phyloP scores from a whole-genome alignment of 2,888 invertebrate genomes.

The Apamea monoglypha region DNA sequence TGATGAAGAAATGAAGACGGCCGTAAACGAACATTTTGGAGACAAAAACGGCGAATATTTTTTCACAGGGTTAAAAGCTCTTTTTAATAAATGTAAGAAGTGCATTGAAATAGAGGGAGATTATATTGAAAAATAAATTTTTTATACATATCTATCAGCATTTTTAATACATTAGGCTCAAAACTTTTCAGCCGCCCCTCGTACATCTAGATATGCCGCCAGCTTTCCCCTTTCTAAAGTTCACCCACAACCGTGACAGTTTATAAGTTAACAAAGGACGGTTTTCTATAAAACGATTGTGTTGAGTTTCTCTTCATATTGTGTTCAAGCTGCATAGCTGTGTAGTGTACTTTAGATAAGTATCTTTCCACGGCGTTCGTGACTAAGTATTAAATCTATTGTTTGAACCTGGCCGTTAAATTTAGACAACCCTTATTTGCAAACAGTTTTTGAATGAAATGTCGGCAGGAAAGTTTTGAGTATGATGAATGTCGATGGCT shows the following conservation, averaged over 20 bases:
- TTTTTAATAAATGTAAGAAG: too few species aligned
- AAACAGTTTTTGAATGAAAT: background rate
- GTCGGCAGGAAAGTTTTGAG: background rate
- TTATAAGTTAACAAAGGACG: slow-evolving; percentile 56
- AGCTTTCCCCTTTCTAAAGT: slow-evolving; percentile 62
- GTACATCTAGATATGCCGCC: slow-evolving; percentile 26
- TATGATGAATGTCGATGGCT: background rate
- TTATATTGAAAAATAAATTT: too few species aligned
- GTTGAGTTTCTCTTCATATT: slow-evolving; percentile 52
- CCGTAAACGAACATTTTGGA: too few species aligned
- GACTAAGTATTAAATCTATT: background rate
- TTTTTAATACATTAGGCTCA: too few species aligned
- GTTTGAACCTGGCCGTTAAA: background rate
- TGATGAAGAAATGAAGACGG: too few species aligned
- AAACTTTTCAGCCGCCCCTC: too few species aligned
- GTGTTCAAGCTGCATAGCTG: slow-evolving; percentile 46
- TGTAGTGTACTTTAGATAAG: slow-evolving; percentile 48
- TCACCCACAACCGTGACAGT: slow-evolving; percentile 41
- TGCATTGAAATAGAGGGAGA: too few species aligned
- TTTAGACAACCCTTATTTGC: background rate
- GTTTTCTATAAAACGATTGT: slow-evolving; percentile 58
- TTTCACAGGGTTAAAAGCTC: too few species aligned
- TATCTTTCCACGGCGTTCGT: slow-evolving; percentile 30
- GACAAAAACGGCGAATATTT: too few species aligned
- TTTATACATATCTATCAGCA: too few species aligned